These are phyloP conservation scores for Alentia gelatinosa DNA, from an alignment of 2,888 invertebrate genomes.

Conservation along the genomic window DNA sequence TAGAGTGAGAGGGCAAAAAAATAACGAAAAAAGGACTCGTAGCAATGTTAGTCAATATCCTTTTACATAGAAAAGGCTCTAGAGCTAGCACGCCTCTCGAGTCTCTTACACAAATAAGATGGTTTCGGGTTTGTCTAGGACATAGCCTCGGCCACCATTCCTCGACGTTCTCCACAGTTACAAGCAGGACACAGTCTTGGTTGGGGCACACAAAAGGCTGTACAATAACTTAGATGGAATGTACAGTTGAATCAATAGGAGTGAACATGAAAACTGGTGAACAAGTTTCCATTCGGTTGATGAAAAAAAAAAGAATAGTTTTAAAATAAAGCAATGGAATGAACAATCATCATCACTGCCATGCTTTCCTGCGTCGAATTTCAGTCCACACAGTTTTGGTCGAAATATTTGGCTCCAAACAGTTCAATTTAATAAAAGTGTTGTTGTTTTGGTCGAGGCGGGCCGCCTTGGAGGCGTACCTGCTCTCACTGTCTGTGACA, in stretches of 20 bases:
- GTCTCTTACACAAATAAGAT: constrained; percentile 4
- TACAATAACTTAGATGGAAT: constrained; percentile 36
- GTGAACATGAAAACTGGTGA: constrained; percentile 19
- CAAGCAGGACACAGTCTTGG: neutral
- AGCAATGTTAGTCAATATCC: neutral
- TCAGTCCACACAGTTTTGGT: neutral
- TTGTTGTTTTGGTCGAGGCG: neutral
- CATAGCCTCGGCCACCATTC: neutral
- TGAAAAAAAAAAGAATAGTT: neutral
- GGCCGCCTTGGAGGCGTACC: neutral
- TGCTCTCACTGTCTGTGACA: neutral
- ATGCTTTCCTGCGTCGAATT: neutral
- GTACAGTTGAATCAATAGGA: constrained; percentile 14
- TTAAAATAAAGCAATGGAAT: no score
- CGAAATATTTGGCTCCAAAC: neutral
- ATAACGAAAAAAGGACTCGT: neutral
- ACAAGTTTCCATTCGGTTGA: neutral
- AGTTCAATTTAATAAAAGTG: neutral
- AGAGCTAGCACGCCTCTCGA: neutral
- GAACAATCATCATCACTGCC: neutral
- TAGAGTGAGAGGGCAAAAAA: neutral
- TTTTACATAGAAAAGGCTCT: neutral
- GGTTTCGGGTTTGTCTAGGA: neutral
- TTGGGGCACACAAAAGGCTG: neutral
- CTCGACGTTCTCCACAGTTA: neutral